phyloP scores from a whole-genome alignment of 2,888 invertebrate genomes.

The Andrena bucephala region DNA sequence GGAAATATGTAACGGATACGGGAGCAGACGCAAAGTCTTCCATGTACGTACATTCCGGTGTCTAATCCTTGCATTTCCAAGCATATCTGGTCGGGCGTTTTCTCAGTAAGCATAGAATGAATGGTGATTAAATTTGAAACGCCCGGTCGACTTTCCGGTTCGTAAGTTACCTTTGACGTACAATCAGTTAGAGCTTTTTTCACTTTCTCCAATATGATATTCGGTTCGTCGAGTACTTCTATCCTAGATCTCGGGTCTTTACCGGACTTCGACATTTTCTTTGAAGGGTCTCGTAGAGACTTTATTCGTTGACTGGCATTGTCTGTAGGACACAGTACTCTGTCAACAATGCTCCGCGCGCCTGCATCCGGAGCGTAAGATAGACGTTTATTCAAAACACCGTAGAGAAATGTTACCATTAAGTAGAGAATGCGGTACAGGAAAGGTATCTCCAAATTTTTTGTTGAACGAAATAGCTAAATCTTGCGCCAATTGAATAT shows the following conservation, averaged over 20 bases:
- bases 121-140: conserved; percentile 95
- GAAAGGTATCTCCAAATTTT: conserved; percentile 92
- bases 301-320: conserved; percentile 89
- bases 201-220: conserved; percentile 90
- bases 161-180: conserved; percentile 92
- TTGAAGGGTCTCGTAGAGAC: conserved; percentile 93
- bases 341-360: too few species aligned
- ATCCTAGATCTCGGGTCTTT: conserved; percentile 91
- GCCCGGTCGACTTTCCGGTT: conserved; percentile 92
- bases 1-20: not conserved
- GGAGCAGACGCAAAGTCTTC: not conserved
- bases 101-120: conserved; percentile 91
- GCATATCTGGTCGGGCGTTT: conserved; percentile 89
- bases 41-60: conserved; percentile 89
- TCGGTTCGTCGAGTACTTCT: conserved; percentile 91
- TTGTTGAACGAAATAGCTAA: conserved; percentile 93
- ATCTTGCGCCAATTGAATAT: conserved; percentile 93
- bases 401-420: conserved; percentile 85
- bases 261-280: conserved; percentile 99
- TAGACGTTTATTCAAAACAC: too few species aligned
- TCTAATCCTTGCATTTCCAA: conserved; percentile 88
- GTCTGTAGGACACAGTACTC: conserved; percentile 79
- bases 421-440: conserved; percentile 89
- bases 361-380: too few species aligned
- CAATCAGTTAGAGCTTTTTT: conserved; percentile 97